These are phyloP conservation scores for Sinocyclocheilus anshuiensis DNA, from an alignment of 2,113 vertebrate genomes.

Conservation along the genomic window DNA sequence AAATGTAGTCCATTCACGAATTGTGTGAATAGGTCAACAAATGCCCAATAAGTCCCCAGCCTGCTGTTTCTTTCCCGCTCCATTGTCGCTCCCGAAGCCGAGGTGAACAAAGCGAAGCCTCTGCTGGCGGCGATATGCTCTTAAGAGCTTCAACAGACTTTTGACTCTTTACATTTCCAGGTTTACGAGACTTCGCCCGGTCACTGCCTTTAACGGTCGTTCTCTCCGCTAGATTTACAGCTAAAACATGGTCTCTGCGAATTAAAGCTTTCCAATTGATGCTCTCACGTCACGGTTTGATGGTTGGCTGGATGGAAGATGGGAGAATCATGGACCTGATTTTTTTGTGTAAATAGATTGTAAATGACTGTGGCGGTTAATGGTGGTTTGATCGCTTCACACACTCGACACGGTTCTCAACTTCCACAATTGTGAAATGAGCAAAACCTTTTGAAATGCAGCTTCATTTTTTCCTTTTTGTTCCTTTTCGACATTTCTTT, in stretches of 20 bases:
- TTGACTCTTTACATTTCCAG: conserved; percentile 29
- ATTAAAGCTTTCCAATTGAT: conserved; percentile 20
- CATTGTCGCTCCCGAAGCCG: neutral
- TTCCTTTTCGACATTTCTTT: conserved; percentile 61
- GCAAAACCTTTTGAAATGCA: conserved; percentile 38
- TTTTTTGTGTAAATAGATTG: conserved; percentile 65
- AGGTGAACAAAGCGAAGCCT: neutral
- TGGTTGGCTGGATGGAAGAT: neutral
- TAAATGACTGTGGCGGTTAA: conserved; percentile 41
- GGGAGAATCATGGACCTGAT: neutral
- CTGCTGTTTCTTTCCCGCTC: too few relatives aligned
- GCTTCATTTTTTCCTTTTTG: conserved; percentile 42
- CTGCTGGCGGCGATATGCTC: neutral
- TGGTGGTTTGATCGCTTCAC: too few relatives aligned
- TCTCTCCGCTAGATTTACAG: conserved; percentile 2
- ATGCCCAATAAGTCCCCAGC: neutral
- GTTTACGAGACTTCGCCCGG: conserved; percentile 35
- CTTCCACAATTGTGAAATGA: conserved; percentile 42
- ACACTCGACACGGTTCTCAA: conserved; percentile 44
- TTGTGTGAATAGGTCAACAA: neutral
- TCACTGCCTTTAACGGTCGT: conserved; percentile 32
- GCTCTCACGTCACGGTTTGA: neutral
- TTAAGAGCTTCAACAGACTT: conserved; percentile 27
- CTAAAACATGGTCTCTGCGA: too few relatives aligned
- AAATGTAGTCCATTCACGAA: neutral